Base-by-base conservation (phyloP, 2,113 vertebrate genomes). In the Neotragus pygmaeus region DNA sequence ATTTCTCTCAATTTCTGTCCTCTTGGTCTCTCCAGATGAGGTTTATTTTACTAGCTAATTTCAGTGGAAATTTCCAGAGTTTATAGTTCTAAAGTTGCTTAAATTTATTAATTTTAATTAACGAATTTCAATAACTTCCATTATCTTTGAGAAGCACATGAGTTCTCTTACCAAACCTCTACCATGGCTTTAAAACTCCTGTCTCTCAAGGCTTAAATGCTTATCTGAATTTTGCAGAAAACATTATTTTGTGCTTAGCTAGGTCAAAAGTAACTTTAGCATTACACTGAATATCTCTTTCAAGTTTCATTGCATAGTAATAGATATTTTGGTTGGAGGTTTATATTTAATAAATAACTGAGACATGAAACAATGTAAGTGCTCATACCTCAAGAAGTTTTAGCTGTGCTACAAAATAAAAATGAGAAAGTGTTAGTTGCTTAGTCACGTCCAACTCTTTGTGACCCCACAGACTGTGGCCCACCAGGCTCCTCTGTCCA, bases 41-140 rank as follows among this genome's bases (percentile, higher is more conserved):
- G n/a, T 82, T 92, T 86, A 84, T 90, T 95, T 96, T 95, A 92
- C 14, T 73, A 93, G 43, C 77, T 88, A 97, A 94, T 83, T 62
- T 36, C 10, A 66, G 84, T 36, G 28, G 16, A 66, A 92, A 92
- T 66, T 30, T 14, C 19, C 33, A n/a, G 92, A 70, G 64, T 95
- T 70, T 95, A 86, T 28, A 62, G 27, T 77, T 96, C 82, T 62
- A 36, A 75, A 83, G 92, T 77, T 88, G 14, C 45, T 87, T 94
- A 92, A 85, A 70, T 91, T 66, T 82, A 39, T 60, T 96, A 13
- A 51, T 16, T 97, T 91, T 91, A 91, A 97, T 62, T n/a, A 92
- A 90, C 11, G 6, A 88, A 85, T 90, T 94, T 95, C 36, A 95
- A 36, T 62, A 86, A 78, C 55, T 28, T 25, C 51, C 43, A 86